These are phyloP conservation scores for Yponomeuta evonymella DNA, from an alignment of 2,888 invertebrate genomes.

Conservation along the genomic window DNA sequence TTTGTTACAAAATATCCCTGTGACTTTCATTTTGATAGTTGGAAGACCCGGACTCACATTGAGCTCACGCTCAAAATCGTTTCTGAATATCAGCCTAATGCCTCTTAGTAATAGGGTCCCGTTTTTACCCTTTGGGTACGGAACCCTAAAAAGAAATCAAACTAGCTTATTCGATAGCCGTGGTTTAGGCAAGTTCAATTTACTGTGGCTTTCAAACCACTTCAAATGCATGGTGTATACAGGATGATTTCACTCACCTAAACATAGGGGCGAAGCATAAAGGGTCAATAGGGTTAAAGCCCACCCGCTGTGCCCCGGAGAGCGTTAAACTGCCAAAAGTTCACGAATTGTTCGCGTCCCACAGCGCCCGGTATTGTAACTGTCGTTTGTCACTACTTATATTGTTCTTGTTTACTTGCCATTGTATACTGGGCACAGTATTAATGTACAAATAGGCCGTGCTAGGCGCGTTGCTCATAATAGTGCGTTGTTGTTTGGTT, in stretches of 20 bases:
- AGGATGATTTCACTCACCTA: background rate
- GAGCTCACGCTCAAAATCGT: too few relatives aligned
- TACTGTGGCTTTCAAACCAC: too few relatives aligned
- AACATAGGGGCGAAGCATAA: background rate
- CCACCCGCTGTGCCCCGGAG: constrained; percentile 14
- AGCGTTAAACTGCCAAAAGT: constrained; percentile 35
- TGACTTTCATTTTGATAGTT: too few relatives aligned
- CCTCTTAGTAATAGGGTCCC: too few relatives aligned
- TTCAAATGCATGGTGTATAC: too few relatives aligned
- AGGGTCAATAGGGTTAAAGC: background rate
- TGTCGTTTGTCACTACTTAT: constrained; percentile 21
- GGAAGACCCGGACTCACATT: too few relatives aligned
- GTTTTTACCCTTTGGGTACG: too few relatives aligned
- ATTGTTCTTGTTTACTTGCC: constrained; percentile 17
- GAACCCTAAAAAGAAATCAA: too few relatives aligned
- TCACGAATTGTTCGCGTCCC: constrained; percentile 35
- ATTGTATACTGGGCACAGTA: background rate
- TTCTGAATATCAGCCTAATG: too few relatives aligned
- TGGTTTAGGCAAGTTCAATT: too few relatives aligned
- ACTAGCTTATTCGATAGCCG: too few relatives aligned
- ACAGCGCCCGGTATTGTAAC: constrained; percentile 23
- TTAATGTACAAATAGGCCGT: background rate
- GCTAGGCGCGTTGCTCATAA: background rate
- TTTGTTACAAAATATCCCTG: too few relatives aligned
- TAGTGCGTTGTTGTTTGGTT: background rate